Evolutionary conservation across 2,888 invertebrate genomes (phyloP), one percentile per base, ranked within the genome.

Genomic region (Petrophora chlorosata): DNA sequence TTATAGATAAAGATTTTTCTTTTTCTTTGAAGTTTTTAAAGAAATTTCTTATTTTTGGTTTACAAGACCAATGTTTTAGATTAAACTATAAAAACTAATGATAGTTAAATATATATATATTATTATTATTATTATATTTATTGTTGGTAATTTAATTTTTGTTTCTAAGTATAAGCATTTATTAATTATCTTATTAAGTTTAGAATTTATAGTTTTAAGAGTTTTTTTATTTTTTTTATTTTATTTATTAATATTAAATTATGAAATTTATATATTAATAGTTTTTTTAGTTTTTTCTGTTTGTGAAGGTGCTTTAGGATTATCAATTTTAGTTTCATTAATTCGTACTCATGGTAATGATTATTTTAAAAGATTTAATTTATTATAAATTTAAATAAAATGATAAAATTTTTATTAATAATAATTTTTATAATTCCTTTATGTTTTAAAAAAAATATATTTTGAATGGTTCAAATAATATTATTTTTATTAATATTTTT

Each of bases 51-150:
- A 92, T 81, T 85, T 90, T 92, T 92, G 92, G 67, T 92, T 93
- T 93, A 93, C 92, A 93, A 93, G 91, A 93, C 90, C 92, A 92
- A 91, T 90, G 85, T 93, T 93, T 92, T 92, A 10, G 64, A 2
- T 91, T 92, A 92, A 92, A 93, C 90, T 93, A 92, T 92, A 91
- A 92, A 92, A 92, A 71, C 70, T 67, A 56, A 51, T 92, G 87
- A 82, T 87, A 82, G 79, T 82, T 64, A 62, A 69, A 55, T 64
- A 84, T 74, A 82, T 85, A 64, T 78, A 65, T 71, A 53, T 85
- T 56, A 63, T 90, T 63, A 71, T 80, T 74, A 74, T 86, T 73
- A 61, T 88, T 79, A 86, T 92, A 70, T 86, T 82, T 90, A 67
- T 92, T 73, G 51, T 85, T 46, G 91, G 91, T 0, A 76, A 89